These are phyloP conservation scores for Sylvia atricapilla DNA, from an alignment of 2,113 vertebrate species.

Conservation along the genomic window DNA sequence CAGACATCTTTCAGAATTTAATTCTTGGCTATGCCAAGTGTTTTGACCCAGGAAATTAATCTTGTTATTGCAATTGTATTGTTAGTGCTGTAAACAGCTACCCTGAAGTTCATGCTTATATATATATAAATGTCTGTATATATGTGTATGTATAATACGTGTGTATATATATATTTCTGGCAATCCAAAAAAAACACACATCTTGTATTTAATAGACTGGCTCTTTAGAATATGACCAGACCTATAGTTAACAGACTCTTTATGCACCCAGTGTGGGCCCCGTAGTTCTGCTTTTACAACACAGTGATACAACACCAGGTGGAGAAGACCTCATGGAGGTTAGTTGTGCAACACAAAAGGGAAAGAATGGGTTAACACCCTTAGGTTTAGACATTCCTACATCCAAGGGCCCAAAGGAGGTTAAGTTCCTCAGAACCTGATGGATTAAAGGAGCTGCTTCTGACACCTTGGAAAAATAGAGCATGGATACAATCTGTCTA, in stretches of 20 bases:
- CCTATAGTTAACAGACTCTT: background rate
- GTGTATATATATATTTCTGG: background rate
- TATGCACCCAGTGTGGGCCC: fast-evolving
- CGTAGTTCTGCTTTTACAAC: background rate
- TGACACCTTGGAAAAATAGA: background rate
- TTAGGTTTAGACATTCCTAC: background rate
- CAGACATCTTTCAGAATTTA: background rate
- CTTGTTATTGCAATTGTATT: background rate
- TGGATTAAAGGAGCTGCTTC: background rate
- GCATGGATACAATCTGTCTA: background rate
- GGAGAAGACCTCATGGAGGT: background rate
- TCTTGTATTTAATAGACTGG: background rate
- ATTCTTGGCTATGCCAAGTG: background rate
- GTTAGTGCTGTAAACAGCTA: background rate
- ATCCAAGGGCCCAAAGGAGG: background rate
- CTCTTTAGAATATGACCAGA: background rate
- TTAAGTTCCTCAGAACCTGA: background rate
- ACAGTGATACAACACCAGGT: background rate
- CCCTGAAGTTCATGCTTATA: background rate
- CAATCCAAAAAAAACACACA: background rate
- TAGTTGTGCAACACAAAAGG: background rate
- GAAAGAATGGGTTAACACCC: background rate
- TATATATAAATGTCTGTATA: too few species aligned
- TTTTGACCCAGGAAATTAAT: background rate
- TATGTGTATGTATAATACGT: background rate